Percentiles rank a stretch among this genome's conserved stretches.
Evolutionary conservation across 2,797 vertebrate species (phyloP).

Genomic region (Numenius phaeopus): DNA sequence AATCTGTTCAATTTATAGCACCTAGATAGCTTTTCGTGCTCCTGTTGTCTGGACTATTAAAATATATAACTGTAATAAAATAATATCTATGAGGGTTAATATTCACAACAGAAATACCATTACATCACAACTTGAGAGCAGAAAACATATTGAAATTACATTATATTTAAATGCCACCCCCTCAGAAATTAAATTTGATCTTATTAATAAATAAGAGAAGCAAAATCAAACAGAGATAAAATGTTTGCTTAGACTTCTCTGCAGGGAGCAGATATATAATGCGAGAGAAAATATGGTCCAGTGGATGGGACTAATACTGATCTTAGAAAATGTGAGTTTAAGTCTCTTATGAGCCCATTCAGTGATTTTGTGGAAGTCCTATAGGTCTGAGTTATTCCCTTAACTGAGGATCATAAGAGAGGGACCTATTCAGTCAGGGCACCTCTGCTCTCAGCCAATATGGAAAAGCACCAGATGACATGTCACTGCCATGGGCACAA

Average conservation of each 20-base stretch:
- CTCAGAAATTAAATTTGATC: neutral
- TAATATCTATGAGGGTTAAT: slow-evolving; percentile 1
- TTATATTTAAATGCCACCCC: neutral
- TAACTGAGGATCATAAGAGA: neutral
- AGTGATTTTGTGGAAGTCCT: neutral
- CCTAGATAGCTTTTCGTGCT: slow-evolving; percentile 29
- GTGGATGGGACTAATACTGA: neutral
- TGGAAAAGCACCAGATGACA: neutral
- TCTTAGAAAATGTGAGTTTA: neutral
- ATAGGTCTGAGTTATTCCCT: neutral
- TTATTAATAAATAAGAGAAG: neutral
- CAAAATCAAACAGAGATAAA: neutral
- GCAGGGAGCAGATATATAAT: neutral
- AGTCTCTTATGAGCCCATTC: neutral
- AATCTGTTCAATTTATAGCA: slow-evolving; percentile 69
- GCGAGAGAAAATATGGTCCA: neutral
- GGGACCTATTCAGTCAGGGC: neutral
- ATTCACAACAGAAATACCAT: neutral
- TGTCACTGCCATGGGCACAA: neutral
- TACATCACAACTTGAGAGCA: neutral
- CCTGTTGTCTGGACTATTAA: slow-evolving; percentile 55
- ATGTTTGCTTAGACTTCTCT: neutral
- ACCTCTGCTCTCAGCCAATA: neutral
- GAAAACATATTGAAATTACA: neutral
- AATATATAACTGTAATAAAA: slow-evolving; percentile 56